These are phyloP conservation scores for Microcaecilia unicolor DNA, from an alignment of 2,797 vertebrate species.

Conservation along the genomic window DNA sequence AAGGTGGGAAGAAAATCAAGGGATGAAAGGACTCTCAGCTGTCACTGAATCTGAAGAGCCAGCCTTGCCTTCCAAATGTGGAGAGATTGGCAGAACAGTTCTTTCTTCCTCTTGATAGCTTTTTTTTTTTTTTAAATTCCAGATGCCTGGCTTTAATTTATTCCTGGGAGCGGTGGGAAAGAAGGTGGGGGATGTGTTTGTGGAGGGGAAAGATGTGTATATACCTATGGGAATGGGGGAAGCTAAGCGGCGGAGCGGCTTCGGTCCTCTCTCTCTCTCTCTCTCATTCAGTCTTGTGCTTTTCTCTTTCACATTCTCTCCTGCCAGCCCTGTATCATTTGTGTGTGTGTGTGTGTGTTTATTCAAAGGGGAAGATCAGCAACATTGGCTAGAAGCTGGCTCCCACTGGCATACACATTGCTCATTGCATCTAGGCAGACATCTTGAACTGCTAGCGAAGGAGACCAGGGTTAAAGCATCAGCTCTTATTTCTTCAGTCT, in stretches of 20 bases:
- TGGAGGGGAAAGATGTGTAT: constrained; percentile 4
- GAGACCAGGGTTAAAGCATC: neutral
- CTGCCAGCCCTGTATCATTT: constrained; percentile 4
- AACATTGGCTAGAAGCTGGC: neutral
- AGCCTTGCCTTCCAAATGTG: constrained; percentile 8
- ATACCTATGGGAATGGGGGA: constrained; percentile 16
- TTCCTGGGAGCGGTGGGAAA: constrained; percentile 2
- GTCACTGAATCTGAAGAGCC: constrained; percentile 8
- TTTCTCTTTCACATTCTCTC: no score
- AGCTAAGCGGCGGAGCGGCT: constrained; percentile 3
- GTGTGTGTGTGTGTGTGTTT: constrained; percentile 1
- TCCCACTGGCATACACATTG: neutral
- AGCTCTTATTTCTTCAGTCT: neutral
- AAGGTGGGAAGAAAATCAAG: neutral
- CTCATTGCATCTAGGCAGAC: constrained; percentile 11
- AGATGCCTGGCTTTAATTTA: constrained; percentile 14
- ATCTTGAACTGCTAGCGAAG: constrained; percentile 1
- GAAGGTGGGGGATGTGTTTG: neutral
- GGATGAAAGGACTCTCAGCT: constrained; percentile 5
- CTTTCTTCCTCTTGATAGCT: constrained; percentile 11
- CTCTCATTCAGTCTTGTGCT: no score
- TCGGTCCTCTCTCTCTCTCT: neutral
- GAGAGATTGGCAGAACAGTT: constrained; percentile 5
- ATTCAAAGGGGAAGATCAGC: neutral
- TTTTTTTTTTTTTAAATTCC: no score